Conservation (phyloP, 2,113 vertebrate species). For the Otolemur garnettii region DNA sequence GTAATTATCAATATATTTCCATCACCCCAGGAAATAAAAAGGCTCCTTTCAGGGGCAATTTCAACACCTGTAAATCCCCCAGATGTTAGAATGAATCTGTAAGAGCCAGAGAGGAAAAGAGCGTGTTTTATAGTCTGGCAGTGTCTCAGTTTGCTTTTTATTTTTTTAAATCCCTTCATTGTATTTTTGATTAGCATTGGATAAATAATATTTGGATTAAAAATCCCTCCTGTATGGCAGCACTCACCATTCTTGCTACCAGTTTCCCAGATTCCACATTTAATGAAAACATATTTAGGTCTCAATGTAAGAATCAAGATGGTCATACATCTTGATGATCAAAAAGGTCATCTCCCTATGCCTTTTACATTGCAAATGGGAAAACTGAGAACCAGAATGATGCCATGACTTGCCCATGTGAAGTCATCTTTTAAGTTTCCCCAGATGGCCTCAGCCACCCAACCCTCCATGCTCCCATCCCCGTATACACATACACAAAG, state of each 20-base stretch:
- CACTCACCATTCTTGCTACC: background rate
- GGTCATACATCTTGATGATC: background rate
- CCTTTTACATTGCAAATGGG: constrained; percentile 1
- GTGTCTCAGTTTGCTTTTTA: constrained; percentile 74
- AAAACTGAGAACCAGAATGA: background rate
- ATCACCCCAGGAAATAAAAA: constrained; percentile 82
- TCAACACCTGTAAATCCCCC: constrained; percentile 81
- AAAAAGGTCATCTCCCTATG: background rate
- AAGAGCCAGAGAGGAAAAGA: constrained; percentile 55
- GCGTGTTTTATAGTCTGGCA: constrained; percentile 63
- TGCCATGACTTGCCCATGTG: background rate
- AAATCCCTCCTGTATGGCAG: constrained; percentile 55
- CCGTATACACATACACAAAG: background rate
- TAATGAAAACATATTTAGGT: constrained; percentile 35
- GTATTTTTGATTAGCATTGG: constrained; percentile 73
- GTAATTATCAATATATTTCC: constrained; percentile 82
- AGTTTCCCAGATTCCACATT: constrained; percentile 32
- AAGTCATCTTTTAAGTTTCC: background rate
- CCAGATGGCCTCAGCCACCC: background rate
- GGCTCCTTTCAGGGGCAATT: constrained; percentile 76
- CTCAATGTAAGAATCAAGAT: background rate
- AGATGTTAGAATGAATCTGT: constrained; percentile 70
- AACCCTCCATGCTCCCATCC: too few species aligned
- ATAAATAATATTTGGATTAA: constrained; percentile 77
- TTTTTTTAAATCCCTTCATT: constrained; percentile 71